phyloP scores from a whole-genome alignment of 2,113 vertebrate species.

The Tachuris rubrigastra region DNA sequence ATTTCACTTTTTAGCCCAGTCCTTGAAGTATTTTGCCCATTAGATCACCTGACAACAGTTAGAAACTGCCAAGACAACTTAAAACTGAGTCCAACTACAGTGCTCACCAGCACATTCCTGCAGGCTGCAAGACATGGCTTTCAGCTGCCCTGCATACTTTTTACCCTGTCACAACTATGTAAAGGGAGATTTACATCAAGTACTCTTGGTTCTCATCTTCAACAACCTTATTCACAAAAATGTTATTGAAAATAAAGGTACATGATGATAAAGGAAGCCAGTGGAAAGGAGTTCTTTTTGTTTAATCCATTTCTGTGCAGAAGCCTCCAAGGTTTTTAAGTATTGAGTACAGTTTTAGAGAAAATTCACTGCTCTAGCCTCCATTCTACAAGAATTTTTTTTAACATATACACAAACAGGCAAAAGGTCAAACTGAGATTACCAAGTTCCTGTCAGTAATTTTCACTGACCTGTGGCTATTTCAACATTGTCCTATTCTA shows the following conservation, averaged over 20 bases:
- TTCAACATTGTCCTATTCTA: neutral
- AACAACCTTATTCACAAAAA: neutral
- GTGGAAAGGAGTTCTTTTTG: neutral
- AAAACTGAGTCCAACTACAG: neutral
- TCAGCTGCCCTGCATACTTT: neutral
- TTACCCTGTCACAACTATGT: neutral
- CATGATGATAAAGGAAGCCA: neutral
- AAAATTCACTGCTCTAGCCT: neutral
- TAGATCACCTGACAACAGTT: neutral
- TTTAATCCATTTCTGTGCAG: neutral
- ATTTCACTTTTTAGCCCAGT: neutral
- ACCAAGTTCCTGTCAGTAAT: neutral
- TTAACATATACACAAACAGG: neutral
- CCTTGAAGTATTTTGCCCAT: neutral
- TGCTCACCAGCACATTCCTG: accelerated
- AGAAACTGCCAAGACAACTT: neutral
- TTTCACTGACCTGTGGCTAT: neutral
- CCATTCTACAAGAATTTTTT: neutral
- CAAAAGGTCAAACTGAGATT: neutral
- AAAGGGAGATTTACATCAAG: neutral
- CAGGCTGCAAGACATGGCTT: accelerated
- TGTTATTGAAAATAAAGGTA: neutral
- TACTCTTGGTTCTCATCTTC: neutral
- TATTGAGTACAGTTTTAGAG: neutral
- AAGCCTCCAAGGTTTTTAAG: neutral